These are phyloP conservation scores for Koerneria pararmatus DNA, from an alignment of 2,888 invertebrate genomes.

Conservation along the genomic window DNA sequence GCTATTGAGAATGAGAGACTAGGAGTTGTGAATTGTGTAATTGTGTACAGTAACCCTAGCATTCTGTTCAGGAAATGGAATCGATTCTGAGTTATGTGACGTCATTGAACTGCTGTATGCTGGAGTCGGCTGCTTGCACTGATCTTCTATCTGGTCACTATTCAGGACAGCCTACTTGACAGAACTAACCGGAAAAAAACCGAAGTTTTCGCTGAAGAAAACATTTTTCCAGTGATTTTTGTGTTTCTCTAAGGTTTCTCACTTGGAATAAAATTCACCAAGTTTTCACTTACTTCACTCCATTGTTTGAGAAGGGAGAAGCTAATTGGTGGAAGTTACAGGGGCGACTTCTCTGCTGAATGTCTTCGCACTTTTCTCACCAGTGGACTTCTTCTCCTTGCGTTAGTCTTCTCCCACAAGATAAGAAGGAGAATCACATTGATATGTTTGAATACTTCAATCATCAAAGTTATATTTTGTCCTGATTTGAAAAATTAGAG, in stretches of 20 bases:
- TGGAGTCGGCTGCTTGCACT: slow-evolving; percentile 36
- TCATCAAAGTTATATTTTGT: not conserved
- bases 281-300: no score
- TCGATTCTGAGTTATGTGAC: slow-evolving; percentile 44
- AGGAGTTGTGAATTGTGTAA: no score
- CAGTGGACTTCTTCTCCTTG: slow-evolving; percentile 47
- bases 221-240: no score
- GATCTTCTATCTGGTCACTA: slow-evolving; percentile 22
- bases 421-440: not conserved
- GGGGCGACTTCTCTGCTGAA: slow-evolving; percentile 52
- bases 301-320: no score
- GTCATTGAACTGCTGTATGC: slow-evolving; percentile 42
- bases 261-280: no score
- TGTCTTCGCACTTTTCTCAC: slow-evolving; percentile 47
- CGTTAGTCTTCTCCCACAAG: not conserved
- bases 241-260: no score
- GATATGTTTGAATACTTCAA: not conserved
- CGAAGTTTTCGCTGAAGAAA: not conserved
- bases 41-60: no score
- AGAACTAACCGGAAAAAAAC: not conserved
- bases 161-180: not conserved
- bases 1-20: no score
- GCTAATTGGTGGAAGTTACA: no score
- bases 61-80: slow-evolving; percentile 42
- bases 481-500: not conserved